Evolutionary conservation across 2,888 invertebrate species (phyloP).

Genomic region (Cryptocheilus praepositus): DNA sequence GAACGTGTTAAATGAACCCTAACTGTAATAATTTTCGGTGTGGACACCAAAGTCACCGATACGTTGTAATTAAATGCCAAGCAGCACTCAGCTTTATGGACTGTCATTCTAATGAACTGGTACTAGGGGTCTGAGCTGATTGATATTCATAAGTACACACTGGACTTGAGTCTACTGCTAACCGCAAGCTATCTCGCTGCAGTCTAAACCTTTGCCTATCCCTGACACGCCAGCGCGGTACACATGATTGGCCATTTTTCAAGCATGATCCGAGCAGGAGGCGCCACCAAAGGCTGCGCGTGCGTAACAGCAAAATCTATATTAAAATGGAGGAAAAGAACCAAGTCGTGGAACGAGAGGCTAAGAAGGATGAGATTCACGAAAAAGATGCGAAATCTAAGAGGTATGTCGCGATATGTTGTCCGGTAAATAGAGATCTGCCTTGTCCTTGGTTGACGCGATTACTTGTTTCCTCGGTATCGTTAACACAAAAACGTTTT

Average conservation of each 20-base stretch:
- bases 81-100: too few species aligned
- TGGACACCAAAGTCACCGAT: too few species aligned
- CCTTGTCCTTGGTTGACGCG: background rate
- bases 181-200: too few species aligned
- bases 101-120: too few species aligned
- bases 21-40: too few species aligned
- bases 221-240: too few species aligned
- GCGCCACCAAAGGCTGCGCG: conserved; percentile 36
- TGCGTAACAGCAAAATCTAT: conserved; percentile 64
- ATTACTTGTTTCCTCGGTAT: background rate
- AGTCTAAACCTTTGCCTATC: too few species aligned
- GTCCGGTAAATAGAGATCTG: background rate
- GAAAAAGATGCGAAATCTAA: conserved; percentile 75
- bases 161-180: too few species aligned
- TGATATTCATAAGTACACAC: too few species aligned
- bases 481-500: background rate
- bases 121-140: too few species aligned
- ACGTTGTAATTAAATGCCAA: too few species aligned
- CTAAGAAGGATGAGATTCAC: conserved; percentile 75
- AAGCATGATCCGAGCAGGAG: conserved; percentile 25
- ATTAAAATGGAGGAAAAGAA: conserved; percentile 76
- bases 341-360: conserved; percentile 74
- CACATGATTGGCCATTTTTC: conserved; percentile 7
- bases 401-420: conserved; percentile 69
- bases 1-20: too few species aligned